phyloP scores from a whole-genome alignment of 1,140 invertebrate genomes.

The Drosophila pseudoananassae region DNA sequence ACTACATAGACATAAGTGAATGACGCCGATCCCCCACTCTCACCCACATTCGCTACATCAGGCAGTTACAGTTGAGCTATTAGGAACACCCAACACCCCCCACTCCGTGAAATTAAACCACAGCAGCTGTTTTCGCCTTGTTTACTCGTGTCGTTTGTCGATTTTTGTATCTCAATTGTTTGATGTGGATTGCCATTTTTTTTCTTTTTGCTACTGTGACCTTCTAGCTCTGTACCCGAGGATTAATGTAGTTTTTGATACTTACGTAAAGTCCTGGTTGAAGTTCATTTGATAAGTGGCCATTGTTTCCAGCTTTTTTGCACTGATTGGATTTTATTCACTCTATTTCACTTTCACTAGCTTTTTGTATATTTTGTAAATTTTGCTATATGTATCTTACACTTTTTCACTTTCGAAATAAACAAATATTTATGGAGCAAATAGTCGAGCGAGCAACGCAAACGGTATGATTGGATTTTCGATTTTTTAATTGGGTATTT shows the following conservation, averaged over 20 bases:
- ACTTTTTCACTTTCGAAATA: background rate
- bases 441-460: slow-evolving; percentile 20
- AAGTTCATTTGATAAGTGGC: slow-evolving; percentile 81
- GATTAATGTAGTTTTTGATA: slow-evolving; percentile 32
- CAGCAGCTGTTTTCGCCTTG: slow-evolving; percentile 64
- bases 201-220: slow-evolving; percentile 43
- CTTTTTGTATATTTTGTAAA: slow-evolving; percentile 5
- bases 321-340: slow-evolving; percentile 31
- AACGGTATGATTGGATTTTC: slow-evolving; percentile 29
- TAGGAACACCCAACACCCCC: slow-evolving; percentile 28
- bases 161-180: slow-evolving; percentile 64
- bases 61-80: slow-evolving; percentile 47
- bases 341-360: slow-evolving; percentile 63
- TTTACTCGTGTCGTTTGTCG: slow-evolving; percentile 60
- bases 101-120: slow-evolving; percentile 8
- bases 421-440: background rate
- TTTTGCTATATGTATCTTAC: background rate
- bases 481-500: slow-evolving; percentile 26
- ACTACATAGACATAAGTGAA: slow-evolving; percentile 42
- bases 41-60: slow-evolving; percentile 23
- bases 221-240: slow-evolving; percentile 59
- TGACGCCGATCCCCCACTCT: slow-evolving; percentile 54
- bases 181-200: slow-evolving; percentile 37
- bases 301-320: slow-evolving; percentile 51
- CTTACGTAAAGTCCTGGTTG: slow-evolving; percentile 84